Percentiles rank a stretch among this genome's conserved stretches.
Evolutionary conservation across 1,140 invertebrate genomes (phyloP).

Genomic region (Coptotermes formosanus): DNA sequence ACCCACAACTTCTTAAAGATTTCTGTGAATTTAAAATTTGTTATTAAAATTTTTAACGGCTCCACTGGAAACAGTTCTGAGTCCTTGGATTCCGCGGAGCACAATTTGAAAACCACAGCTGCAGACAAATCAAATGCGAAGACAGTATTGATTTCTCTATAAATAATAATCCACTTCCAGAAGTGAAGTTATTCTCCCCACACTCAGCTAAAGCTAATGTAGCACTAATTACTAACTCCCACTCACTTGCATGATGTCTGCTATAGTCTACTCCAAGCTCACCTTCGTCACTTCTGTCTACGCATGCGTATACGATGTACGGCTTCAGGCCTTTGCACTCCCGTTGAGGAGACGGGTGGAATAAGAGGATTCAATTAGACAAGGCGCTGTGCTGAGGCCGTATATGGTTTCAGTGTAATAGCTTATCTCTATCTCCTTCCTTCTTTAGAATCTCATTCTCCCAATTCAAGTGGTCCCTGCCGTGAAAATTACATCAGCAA

Average conservation of each 20-base stretch:
- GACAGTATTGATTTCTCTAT: background rate
- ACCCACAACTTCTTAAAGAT: no score
- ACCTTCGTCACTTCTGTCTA: background rate
- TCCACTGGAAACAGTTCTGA: no score
- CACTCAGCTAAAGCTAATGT: background rate
- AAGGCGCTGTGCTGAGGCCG: background rate
- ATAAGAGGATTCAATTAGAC: conserved; percentile 14
- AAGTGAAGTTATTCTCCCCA: background rate
- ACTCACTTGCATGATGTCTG: background rate
- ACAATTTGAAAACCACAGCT: no score
- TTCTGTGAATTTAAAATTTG: no score
- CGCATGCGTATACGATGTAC: background rate
- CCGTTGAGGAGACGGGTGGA: background rate
- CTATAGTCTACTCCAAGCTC: background rate
- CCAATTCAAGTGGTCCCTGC: background rate
- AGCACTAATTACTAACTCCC: background rate
- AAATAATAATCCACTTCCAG: background rate
- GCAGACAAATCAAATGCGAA: background rate
- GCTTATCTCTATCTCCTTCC: background rate
- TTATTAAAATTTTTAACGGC: no score
- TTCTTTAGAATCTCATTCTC: background rate
- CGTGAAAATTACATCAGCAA: background rate
- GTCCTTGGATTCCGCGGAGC: no score
- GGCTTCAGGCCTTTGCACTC: background rate
- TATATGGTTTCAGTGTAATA: background rate